A percentile compares a stretch with the other conserved stretches of the same genome.
Conservation (phyloP, 2,888 invertebrate species). For the Drosophila diplacantha region DNA sequence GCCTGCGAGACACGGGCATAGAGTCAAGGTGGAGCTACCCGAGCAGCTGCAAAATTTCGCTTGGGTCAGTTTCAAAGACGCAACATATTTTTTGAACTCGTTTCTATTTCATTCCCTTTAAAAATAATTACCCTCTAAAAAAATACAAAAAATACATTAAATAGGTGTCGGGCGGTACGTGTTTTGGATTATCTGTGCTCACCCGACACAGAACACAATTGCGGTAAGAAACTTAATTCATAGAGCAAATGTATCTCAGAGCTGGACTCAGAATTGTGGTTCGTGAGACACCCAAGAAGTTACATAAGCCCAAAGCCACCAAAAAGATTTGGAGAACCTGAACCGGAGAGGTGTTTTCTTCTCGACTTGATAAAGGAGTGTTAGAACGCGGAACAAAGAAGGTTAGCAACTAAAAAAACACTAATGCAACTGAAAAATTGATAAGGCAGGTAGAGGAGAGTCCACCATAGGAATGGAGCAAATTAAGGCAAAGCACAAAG, state of each 20-base stretch:
- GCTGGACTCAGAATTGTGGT: constrained; percentile 20
- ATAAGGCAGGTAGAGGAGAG: constrained; percentile 26
- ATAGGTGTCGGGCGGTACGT: constrained; percentile 49
- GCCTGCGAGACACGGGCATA: constrained; percentile 10
- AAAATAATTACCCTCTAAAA: background rate
- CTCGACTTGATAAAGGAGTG: constrained; percentile 23
- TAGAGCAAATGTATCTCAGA: constrained; percentile 20
- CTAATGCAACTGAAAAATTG: constrained; percentile 22
- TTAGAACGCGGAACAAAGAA: constrained; percentile 33
- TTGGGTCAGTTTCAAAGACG: constrained; percentile 46
- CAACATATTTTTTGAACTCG: constrained; percentile 21
- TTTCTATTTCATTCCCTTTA: constrained; percentile 25
- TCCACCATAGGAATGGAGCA: constrained; percentile 8
- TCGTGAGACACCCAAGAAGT: constrained; percentile 26
- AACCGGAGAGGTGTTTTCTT: constrained; percentile 20
- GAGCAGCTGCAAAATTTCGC: constrained; percentile 37
- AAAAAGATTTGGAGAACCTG: constrained; percentile 16
- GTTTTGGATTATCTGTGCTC: constrained; percentile 66
- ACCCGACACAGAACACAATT: constrained; percentile 29
- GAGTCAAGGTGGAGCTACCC: constrained; percentile 25
- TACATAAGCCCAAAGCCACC: constrained; percentile 25
- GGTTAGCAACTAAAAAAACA: constrained; percentile 9
- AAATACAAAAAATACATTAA: background rate
- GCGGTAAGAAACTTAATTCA: constrained; percentile 37
- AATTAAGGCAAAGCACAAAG: constrained; percentile 6